These are phyloP conservation scores for Solenopsis invicta DNA, from an alignment of 1,140 invertebrate genomes.

Conservation along the genomic window DNA sequence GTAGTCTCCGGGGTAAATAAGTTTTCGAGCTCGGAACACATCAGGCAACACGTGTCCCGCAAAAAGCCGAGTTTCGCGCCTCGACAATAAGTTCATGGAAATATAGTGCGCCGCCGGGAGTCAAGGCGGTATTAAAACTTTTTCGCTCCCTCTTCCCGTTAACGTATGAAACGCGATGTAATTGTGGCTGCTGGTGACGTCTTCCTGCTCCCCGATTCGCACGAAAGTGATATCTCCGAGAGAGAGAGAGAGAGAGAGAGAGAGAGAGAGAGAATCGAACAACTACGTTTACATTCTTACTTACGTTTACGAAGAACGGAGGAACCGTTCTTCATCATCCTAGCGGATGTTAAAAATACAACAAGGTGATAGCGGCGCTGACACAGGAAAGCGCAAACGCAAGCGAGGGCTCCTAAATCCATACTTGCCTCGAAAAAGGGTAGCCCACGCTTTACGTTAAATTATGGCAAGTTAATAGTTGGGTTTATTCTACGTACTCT, in stretches of 20 bases:
- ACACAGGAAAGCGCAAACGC: neutral
- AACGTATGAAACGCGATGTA: conserved; percentile 73
- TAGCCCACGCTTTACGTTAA: neutral
- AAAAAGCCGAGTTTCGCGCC: conserved; percentile 80
- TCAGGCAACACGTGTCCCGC: conserved; percentile 83
- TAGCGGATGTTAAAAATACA: conserved; percentile 21
- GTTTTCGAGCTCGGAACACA: conserved; percentile 79
- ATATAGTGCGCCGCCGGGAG: conserved; percentile 78
- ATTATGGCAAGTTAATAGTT: neutral
- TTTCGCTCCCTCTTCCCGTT: conserved; percentile 67
- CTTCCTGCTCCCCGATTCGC: neutral
- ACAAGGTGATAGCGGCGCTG: neutral
- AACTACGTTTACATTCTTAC: neutral
- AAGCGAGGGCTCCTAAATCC: neutral
- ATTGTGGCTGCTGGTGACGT: conserved; percentile 60
- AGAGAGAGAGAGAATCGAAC: neutral
- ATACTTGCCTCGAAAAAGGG: neutral
- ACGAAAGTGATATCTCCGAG: conserved; percentile 4
- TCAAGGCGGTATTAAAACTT: conserved; percentile 80
- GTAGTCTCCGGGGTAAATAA: conserved; percentile 79
- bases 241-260: neutral
- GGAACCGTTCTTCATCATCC: neutral
- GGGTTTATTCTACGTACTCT: neutral
- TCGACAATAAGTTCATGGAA: conserved; percentile 82
- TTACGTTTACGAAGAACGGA: no score